A percentile compares a stretch with the other conserved stretches of the same genome.
Evolutionary conservation across 1,140 invertebrate genomes (phyloP).

Genomic region (Macrotrachela quadricornifera): DNA sequence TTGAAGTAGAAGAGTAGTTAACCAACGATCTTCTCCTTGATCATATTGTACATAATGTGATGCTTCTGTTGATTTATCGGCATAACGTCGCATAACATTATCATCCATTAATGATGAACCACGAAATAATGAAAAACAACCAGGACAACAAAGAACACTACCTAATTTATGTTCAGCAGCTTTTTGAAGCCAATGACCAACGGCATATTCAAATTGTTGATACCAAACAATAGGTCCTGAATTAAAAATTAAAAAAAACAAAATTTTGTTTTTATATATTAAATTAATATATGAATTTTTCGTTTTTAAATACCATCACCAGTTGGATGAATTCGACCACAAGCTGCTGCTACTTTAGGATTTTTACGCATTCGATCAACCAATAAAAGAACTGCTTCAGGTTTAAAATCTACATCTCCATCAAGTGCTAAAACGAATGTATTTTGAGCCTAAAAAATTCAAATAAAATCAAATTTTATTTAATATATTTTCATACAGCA

Average conservation of each 20-base stretch:
- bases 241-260: too few relatives aligned
- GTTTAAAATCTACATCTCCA: conserved; percentile 38
- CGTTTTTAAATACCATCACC: conserved; percentile 30
- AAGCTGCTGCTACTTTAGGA: conserved; percentile 34
- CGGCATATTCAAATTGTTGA: conserved; percentile 22
- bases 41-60: conserved; percentile 21
- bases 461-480: neutral
- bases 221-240: conserved; percentile 26
- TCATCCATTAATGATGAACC: conserved; percentile 18
- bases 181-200: conserved; percentile 21
- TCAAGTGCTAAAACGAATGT: conserved; percentile 37
- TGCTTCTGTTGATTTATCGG: conserved; percentile 17
- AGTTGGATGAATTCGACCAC: conserved; percentile 37
- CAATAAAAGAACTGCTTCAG: conserved; percentile 33
- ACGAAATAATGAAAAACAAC: conserved; percentile 21
- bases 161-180: conserved; percentile 20
- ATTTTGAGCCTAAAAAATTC: conserved; percentile 30
- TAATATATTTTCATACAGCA: neutral
- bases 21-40: conserved; percentile 42
- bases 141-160: conserved; percentile 20
- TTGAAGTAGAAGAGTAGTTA: conserved; percentile 42
- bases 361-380: conserved; percentile 38
- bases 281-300: too few relatives aligned
- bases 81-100: conserved; percentile 16
- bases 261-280: too few relatives aligned